These are phyloP conservation scores for Protobothrops flavoviridis DNA, from an alignment of 2,113 vertebrate genomes.

Conservation along the genomic window DNA sequence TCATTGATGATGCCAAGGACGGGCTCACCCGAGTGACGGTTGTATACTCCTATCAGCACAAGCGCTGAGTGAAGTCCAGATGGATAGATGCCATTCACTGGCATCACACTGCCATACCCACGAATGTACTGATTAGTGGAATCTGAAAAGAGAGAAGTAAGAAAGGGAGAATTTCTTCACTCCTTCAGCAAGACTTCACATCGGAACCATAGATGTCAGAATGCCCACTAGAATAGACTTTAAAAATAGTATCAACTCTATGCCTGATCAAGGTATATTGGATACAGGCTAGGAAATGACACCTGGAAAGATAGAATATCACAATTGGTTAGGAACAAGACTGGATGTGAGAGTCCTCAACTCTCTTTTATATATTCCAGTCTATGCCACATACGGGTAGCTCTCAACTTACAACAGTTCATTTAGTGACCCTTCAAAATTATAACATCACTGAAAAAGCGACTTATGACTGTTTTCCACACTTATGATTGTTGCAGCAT, in stretches of 20 bases:
- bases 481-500: neutral
- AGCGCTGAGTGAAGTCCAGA: slow-evolving; percentile 75
- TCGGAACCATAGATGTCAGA: neutral
- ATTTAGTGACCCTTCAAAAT: neutral
- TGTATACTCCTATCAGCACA: slow-evolving; percentile 79
- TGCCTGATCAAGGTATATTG: neutral
- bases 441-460: neutral
- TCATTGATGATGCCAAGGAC: slow-evolving; percentile 82
- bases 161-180: neutral
- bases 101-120: slow-evolving; percentile 64
- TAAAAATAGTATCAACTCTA: neutral
- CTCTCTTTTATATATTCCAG: neutral
- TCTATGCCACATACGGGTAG: neutral
- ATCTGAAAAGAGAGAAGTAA: slow-evolving; percentile 55
- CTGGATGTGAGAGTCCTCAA: neutral
- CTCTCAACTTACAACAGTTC: neutral
- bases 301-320: neutral
- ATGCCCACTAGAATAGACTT: neutral
- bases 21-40: slow-evolving; percentile 70
- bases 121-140: slow-evolving; percentile 76
- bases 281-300: neutral
- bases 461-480: neutral
- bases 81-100: slow-evolving; percentile 61
- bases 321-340: neutral
- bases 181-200: neutral